A percentile compares a stretch with the other conserved stretches of the same genome.
phyloP scores from a whole-genome alignment of 53 echinoderm and acorn worm species.

The Patiria pectinifera region DNA sequence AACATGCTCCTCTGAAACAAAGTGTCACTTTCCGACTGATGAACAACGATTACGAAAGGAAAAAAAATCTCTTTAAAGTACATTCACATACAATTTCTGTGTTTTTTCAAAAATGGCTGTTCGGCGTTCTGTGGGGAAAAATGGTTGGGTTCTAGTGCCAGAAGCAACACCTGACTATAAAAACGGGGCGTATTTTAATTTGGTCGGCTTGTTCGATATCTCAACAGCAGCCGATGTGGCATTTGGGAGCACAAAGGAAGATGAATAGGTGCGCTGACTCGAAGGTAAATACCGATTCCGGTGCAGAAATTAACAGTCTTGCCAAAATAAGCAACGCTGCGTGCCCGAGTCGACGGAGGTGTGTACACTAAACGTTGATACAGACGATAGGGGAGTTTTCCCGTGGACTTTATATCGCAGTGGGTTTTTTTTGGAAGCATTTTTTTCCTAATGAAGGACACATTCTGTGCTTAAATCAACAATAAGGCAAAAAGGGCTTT shows the following conservation, averaged over 20 bases:
- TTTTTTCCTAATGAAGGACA: not conserved
- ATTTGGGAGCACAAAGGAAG: conserved; percentile 3
- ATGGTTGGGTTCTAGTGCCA: not conserved
- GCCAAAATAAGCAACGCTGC: conserved; percentile 1
- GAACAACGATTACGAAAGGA: too few relatives aligned
- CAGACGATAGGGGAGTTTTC: not conserved
- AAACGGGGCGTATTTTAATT: not conserved
- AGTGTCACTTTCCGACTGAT: too few relatives aligned
- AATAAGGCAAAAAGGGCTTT: not conserved
- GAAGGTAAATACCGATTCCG: conserved; percentile 10
- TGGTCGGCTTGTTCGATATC: not conserved
- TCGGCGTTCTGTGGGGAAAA: too few relatives aligned
- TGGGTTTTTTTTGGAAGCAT: not conserved
- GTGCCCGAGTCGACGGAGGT: not conserved
- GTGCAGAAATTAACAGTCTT: not conserved
- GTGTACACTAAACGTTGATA: not conserved
- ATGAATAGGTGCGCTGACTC: not conserved
- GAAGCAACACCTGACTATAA: not conserved
- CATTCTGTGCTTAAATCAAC: not conserved
- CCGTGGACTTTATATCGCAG: not conserved
- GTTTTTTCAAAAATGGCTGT: too few relatives aligned
- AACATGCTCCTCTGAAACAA: too few relatives aligned
- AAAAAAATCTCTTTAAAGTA: too few relatives aligned
- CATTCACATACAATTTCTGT: too few relatives aligned
- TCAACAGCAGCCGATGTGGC: not conserved